Conservation (phyloP, 2,797 vertebrate genomes). For the Clamator glandarius region DNA sequence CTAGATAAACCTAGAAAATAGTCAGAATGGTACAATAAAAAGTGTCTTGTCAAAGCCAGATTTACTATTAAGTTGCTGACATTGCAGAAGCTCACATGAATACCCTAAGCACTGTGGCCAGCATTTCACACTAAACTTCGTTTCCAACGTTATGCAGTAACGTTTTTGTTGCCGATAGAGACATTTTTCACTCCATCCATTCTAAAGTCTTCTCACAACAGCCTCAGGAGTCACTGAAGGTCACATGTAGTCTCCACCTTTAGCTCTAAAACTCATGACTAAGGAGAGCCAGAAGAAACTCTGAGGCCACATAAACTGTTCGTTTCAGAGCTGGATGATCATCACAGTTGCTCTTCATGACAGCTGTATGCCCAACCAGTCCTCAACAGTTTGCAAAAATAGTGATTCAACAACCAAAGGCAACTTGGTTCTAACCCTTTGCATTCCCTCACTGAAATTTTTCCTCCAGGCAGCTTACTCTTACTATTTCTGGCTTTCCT, state of each 20-base stretch:
- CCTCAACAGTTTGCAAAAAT: neutral
- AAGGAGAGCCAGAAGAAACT: neutral
- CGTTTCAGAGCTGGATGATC: neutral
- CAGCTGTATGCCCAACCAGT: neutral
- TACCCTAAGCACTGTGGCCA: neutral
- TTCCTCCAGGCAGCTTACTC: neutral
- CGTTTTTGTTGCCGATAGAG: neutral
- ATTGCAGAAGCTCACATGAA: neutral
- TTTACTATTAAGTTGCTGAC: neutral
- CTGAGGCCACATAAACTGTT: neutral
- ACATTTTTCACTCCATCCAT: neutral
- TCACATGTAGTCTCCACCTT: neutral
- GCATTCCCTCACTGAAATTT: neutral
- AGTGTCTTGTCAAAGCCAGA: neutral
- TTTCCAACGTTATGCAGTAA: neutral
- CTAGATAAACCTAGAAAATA: neutral
- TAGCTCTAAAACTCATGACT: neutral
- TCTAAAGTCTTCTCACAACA: neutral
- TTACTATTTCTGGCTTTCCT: neutral
- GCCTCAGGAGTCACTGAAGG: neutral
- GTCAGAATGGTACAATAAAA: neutral
- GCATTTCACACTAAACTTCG: neutral
- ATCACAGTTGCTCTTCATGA: neutral
- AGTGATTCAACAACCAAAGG: neutral
- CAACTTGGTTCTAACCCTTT: neutral